Evolutionary conservation across 2,888 invertebrate genomes (phyloP).

Genomic region (Trissoscelio sp.): DNA sequence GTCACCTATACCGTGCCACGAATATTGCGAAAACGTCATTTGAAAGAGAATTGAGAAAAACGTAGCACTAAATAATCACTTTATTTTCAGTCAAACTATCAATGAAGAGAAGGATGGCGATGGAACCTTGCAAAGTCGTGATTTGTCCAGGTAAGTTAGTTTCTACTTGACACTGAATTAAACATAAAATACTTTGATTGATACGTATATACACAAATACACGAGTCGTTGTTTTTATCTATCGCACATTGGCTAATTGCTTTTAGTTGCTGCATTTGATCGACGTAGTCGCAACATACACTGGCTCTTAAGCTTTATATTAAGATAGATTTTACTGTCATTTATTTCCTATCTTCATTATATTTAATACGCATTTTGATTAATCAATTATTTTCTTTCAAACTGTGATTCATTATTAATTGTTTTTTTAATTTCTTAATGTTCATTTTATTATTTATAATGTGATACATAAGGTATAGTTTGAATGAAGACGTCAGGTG

Average conservation of each 20-base stretch:
- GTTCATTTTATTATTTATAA: background rate
- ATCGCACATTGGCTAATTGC: constrained; percentile 58
- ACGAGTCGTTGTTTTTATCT: constrained; percentile 19
- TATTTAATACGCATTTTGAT: background rate
- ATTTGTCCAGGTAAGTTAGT: constrained; percentile 84
- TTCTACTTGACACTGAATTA: background rate
- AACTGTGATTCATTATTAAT: background rate
- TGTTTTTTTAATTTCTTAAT: background rate
- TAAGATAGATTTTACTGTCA: background rate
- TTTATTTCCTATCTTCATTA: constrained; percentile 9
- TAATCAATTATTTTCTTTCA: background rate
- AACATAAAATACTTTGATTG: background rate
- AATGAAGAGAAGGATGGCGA: constrained; percentile 87
- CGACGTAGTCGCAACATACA: constrained; percentile 46
- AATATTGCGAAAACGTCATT: constrained; percentile 23
- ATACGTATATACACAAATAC: background rate
- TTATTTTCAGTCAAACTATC: constrained; percentile 87
- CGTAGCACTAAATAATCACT: constrained; percentile 69
- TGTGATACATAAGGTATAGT: background rate
- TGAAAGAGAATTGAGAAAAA: constrained; percentile 20
- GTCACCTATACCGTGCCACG: constrained; percentile 21
- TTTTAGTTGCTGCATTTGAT: constrained; percentile 67
- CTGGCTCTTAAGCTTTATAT: constrained; percentile 26
- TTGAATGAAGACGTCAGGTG: constrained; percentile 4
- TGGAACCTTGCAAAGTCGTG: constrained; percentile 84